phyloP scores from a whole-genome alignment of 2,888 invertebrate genomes.

The Desoria tigrina region DNA sequence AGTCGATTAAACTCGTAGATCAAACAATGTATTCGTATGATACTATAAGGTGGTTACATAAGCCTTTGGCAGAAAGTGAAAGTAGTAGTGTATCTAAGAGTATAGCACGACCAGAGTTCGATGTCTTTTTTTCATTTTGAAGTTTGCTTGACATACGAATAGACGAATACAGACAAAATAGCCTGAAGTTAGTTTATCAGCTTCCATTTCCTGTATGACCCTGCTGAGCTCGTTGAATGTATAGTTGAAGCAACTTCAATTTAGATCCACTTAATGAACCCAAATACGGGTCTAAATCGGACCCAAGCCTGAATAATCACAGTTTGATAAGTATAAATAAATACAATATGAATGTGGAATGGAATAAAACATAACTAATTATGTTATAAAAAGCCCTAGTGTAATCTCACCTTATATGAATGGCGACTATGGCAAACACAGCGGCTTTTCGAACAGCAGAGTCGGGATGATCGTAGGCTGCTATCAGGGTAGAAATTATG shows the following conservation, averaged over 20 bases:
- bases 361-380: too few species aligned
- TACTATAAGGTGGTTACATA: too few species aligned
- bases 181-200: too few species aligned
- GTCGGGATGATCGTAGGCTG: conserved; percentile 89
- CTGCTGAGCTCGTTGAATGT: conserved; percentile 68
- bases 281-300: conserved; percentile 67
- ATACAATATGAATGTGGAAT: neutral
- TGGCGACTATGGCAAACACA: conserved; percentile 94
- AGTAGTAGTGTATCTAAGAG: neutral
- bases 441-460: conserved; percentile 93
- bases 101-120: conserved; percentile 1
- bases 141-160: too few species aligned
- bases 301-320: conserved; percentile 49
- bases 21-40: too few species aligned
- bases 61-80: too few species aligned
- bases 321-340: conserved; percentile 7
- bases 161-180: too few species aligned
- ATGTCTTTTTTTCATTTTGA: neutral
- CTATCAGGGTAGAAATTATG: conserved; percentile 49
- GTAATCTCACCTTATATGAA: conserved; percentile 68
- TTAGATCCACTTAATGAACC: conserved; percentile 83
- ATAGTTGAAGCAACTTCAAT: conserved; percentile 77
- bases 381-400: neutral
- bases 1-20: too few species aligned
- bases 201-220: conserved; percentile 35